These are phyloP conservation scores for Ataeniobius toweri DNA, from an alignment of 2,797 vertebrate species.

Conservation along the genomic window DNA sequence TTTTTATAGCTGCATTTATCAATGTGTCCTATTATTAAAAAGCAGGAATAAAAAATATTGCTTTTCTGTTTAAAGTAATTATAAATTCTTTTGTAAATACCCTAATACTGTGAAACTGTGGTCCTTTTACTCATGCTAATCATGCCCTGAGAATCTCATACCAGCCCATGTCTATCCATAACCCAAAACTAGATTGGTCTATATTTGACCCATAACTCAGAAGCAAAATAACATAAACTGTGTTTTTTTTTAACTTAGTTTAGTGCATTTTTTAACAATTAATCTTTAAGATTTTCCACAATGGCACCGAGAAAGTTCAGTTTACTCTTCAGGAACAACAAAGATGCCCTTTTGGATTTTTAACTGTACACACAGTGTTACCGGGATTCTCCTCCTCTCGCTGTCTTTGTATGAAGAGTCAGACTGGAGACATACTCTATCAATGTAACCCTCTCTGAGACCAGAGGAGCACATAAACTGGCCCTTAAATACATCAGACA, in stretches of 20 bases:
- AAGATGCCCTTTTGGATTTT: constrained; percentile 20
- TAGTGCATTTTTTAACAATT: background rate
- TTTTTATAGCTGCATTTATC: background rate
- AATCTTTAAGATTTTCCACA: constrained; percentile 3
- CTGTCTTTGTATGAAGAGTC: constrained; percentile 19
- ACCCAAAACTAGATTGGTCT: background rate
- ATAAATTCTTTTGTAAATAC: background rate
- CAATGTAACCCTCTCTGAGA: constrained; percentile 76
- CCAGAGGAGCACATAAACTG: constrained; percentile 79
- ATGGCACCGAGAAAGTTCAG: background rate
- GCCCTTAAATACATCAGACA: constrained; percentile 77
- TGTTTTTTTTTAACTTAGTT: too few relatives aligned
- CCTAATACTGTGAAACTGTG: background rate
- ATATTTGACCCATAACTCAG: background rate
- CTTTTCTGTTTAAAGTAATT: background rate
- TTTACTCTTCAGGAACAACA: constrained; percentile 21
- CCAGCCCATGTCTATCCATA: background rate
- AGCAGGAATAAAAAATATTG: background rate
- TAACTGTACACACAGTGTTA: constrained; percentile 11
- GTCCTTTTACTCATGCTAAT: background rate
- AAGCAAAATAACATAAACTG: background rate
- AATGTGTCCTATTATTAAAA: background rate
- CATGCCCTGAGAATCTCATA: background rate
- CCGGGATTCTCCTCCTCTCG: background rate
- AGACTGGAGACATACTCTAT: constrained; percentile 76